Percentiles rank a stretch among this genome's conserved stretches.
These are phyloP conservation scores for Urosaurus nigricauda DNA, from an alignment of 2,797 vertebrate species.

Conservation along the genomic window DNA sequence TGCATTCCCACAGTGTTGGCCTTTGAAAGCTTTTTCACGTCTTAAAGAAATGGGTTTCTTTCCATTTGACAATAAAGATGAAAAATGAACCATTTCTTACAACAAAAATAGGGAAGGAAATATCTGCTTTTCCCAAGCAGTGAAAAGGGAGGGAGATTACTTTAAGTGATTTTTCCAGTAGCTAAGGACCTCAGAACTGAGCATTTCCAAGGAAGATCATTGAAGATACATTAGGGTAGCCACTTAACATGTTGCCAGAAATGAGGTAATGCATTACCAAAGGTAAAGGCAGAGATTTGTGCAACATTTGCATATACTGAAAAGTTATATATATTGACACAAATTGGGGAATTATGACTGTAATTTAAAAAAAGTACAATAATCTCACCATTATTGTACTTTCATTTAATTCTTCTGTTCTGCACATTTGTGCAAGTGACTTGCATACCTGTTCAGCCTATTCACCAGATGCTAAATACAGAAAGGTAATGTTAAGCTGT, in stretches of 20 bases:
- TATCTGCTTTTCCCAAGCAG: conserved; percentile 48
- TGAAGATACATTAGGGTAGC: conserved; percentile 4
- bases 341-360: background rate
- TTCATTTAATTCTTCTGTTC: background rate
- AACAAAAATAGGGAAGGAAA: conserved; percentile 47
- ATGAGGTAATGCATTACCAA: background rate
- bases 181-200: background rate
- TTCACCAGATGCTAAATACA: background rate
- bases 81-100: conserved; percentile 58
- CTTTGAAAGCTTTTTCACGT: conserved; percentile 64
- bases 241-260: background rate
- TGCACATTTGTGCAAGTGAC: background rate
- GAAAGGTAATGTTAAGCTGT: background rate
- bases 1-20: conserved; percentile 58
- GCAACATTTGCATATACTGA: background rate
- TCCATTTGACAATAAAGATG: conserved; percentile 54
- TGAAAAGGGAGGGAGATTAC: conserved; percentile 31
- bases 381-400: background rate
- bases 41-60: conserved; percentile 59
- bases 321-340: background rate
- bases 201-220: background rate
- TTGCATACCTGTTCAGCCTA: no score
- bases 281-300: background rate
- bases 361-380: background rate
- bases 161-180: conserved; percentile 15